phyloP scores from a whole-genome alignment of 2,113 vertebrate species.

The Alosa alosa region DNA sequence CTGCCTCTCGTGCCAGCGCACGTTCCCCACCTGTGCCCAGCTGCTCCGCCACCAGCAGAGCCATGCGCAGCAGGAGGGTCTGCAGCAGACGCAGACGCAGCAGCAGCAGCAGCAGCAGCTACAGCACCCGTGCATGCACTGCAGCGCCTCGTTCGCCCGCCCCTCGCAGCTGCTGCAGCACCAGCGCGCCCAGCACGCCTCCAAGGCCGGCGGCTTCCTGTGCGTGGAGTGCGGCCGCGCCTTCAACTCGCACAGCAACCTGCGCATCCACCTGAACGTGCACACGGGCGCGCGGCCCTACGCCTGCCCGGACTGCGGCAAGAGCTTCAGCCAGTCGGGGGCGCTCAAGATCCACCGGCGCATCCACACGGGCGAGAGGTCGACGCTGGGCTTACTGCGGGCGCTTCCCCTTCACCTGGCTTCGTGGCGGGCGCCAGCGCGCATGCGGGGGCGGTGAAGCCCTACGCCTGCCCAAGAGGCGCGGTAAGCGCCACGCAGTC shows the following conservation, averaged over 20 bases:
- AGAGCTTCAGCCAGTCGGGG: constrained; percentile 78
- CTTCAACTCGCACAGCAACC: constrained; percentile 78
- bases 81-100: neutral
- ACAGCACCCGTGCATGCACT: constrained; percentile 73
- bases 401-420: too few relatives aligned
- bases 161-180: constrained; percentile 76
- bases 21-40: constrained; percentile 58
- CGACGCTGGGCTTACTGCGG: constrained; percentile 67
- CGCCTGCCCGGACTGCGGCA: constrained; percentile 75
- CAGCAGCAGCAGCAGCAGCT: neutral
- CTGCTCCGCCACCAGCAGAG: constrained; percentile 58
- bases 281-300: constrained; percentile 78
- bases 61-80: constrained; percentile 41
- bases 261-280: constrained; percentile 77
- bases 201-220: constrained; percentile 67
- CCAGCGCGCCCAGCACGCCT: constrained; percentile 68
- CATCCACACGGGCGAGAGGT: constrained; percentile 71
- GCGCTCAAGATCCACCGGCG: constrained; percentile 77
- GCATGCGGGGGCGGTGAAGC: too few relatives aligned
- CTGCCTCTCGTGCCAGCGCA: constrained; percentile 65
- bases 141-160: constrained; percentile 65
- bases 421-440: too few relatives aligned
- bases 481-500: constrained; percentile 79
- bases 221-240: constrained; percentile 74
- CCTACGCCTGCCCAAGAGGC: constrained; percentile 76